These are phyloP conservation scores for Phocides pigmalion DNA, from an alignment of 1,140 invertebrate species.

Conservation along the genomic window DNA sequence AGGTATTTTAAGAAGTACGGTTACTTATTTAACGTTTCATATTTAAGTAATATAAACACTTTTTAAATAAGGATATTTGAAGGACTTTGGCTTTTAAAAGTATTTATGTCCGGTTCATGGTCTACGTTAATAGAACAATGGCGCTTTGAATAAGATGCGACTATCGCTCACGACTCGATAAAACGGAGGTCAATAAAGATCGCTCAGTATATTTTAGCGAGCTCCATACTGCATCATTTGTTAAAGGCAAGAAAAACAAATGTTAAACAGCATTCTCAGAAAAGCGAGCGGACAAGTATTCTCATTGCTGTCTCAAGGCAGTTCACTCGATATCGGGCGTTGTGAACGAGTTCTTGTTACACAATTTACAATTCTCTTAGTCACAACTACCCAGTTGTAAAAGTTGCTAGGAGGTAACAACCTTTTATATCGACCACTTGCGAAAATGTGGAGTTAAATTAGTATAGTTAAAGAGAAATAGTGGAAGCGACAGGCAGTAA, in stretches of 20 bases:
- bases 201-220: slow-evolving; percentile 38
- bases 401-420: slow-evolving; percentile 72
- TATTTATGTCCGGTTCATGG: slow-evolving; percentile 44
- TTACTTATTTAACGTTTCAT: no score
- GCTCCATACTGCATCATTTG: slow-evolving; percentile 46
- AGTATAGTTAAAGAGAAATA: slow-evolving; percentile 52
- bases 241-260: slow-evolving; percentile 51
- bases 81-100: slow-evolving; percentile 30
- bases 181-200: slow-evolving; percentile 46
- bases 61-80: no score
- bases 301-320: slow-evolving; percentile 75
- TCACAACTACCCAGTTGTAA: slow-evolving; percentile 60
- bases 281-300: slow-evolving; percentile 71
- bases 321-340: slow-evolving; percentile 65
- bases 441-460: slow-evolving; percentile 40
- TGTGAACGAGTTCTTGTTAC: slow-evolving; percentile 71
- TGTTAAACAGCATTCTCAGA: slow-evolving; percentile 58
- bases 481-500: slow-evolving; percentile 74
- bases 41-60: no score
- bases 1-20: slow-evolving; percentile 12
- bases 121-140: slow-evolving; percentile 46
- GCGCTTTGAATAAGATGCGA: slow-evolving; percentile 44
- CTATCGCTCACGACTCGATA: slow-evolving; percentile 40
- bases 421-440: slow-evolving; percentile 56
- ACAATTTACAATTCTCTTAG: slow-evolving; percentile 69